Evolutionary conservation across 2,113 vertebrate genomes (phyloP), one percentile per base, ranked within the genome.

Genomic region (Hemibagrus wyckioides): DNA sequence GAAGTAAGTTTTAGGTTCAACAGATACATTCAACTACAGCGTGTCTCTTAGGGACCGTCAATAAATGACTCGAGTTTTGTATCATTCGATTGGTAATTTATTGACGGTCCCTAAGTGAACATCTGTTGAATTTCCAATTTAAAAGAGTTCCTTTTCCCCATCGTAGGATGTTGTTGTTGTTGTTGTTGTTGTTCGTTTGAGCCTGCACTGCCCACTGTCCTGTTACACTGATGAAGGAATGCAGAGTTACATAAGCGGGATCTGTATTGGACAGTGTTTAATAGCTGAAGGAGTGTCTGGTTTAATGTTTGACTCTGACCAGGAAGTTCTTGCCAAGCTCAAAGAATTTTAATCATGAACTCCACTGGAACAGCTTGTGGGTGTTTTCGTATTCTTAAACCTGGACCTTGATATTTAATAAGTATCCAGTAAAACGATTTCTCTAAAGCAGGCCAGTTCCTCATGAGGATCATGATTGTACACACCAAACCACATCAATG

Each of bases 251-350:
- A 87, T 89, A 89, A 90, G 83, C 33, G 52, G 30, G 36, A 56
- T 83, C 84, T 90, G 87, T 85, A 50, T 84, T 30, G 59, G 80
- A 56, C 36, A 33, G 52, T 82, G 19, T 84, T 79, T 87, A 80
- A 88, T 87, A 69, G 33, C 86, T 76, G 56, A 85, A 85, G 82
- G 87, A 87, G 82, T 87, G 81, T 85, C 65, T 81, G 87, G 39
- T 11, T 89, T 85, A 89, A 89, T 91, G 41, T 87, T 87, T 89
- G 15, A 75, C 84, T 39, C 44, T 30, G 69, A 61, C 57, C 84
- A 61, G 73, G 44, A 67, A 50, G 41, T 1, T 79, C 11, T 25
- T n/a, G 28, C 36, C 21, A 21, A 83, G 79, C 33, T 25, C 15
- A 75, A 48, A 6, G 41, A 48, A 17, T 21, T 71, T 39, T 25